phyloP scores from a whole-genome alignment of 1,140 invertebrate species.

The Trichonephila clavipes region DNA sequence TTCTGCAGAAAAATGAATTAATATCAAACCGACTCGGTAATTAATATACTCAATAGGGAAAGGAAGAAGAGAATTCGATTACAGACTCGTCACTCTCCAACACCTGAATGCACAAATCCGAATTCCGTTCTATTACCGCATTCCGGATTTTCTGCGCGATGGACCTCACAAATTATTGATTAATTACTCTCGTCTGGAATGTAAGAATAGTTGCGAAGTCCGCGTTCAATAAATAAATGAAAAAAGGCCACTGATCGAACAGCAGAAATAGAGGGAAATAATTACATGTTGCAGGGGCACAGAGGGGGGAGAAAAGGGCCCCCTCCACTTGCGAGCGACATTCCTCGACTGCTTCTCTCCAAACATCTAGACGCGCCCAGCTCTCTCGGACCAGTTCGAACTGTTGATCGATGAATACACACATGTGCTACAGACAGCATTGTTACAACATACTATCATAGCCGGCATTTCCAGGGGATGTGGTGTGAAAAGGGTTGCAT shows the following conservation, averaged over 20 bases:
- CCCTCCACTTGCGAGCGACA: not conserved
- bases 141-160: slow-evolving; percentile 20
- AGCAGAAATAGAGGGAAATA: slow-evolving; percentile 37
- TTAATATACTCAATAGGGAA: too few relatives aligned
- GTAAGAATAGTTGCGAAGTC: slow-evolving; percentile 2
- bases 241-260: not conserved
- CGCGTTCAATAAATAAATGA: not conserved
- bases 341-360: slow-evolving; percentile 43
- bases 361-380: slow-evolving; percentile 37
- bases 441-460: not conserved
- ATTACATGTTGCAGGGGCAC: slow-evolving; percentile 35
- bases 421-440: not conserved
- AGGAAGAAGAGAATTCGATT: too few relatives aligned
- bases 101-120: not conserved
- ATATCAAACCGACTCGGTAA: too few relatives aligned
- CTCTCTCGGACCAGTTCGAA: not conserved
- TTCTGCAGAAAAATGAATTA: too few relatives aligned
- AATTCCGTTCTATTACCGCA: not conserved
- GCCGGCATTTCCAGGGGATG: not conserved
- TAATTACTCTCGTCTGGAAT: slow-evolving; percentile 34
- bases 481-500: slow-evolving; percentile 6
- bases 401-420: slow-evolving; percentile 5
- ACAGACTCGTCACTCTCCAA: too few relatives aligned
- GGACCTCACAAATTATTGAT: slow-evolving; percentile 1
- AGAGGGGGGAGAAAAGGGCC: not conserved